phyloP scores from a whole-genome alignment of 2,797 vertebrate genomes.

The Nannoperca australis region DNA sequence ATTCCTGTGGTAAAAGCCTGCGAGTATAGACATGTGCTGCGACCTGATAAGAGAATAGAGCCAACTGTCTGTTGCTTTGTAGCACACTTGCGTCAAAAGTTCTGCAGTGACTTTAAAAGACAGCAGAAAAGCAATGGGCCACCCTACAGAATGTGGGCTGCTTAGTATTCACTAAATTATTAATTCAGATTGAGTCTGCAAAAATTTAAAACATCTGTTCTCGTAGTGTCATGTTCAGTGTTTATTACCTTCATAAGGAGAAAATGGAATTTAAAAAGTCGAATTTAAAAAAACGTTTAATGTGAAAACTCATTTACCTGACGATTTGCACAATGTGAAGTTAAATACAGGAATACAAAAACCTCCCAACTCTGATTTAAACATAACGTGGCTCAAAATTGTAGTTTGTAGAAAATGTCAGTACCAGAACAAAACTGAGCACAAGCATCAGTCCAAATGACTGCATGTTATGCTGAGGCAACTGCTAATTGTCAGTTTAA shows the following conservation, averaged over 20 bases:
- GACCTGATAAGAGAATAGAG: conserved; percentile 63
- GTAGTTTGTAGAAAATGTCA: no score
- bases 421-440: background rate
- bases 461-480: background rate
- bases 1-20: conserved; percentile 62
- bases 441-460: background rate
- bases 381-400: background rate
- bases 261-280: background rate
- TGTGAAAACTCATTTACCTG: background rate
- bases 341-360: background rate
- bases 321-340: background rate
- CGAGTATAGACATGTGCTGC: conserved; percentile 61
- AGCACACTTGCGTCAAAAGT: conserved; percentile 21
- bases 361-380: background rate
- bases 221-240: background rate
- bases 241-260: background rate
- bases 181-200: conserved; percentile 3
- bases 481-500: no score
- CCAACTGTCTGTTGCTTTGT: conserved; percentile 45
- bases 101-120: conserved; percentile 30
- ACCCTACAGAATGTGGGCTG: background rate
- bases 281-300: background rate
- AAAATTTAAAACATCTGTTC: background rate
- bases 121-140: background rate
- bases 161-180: background rate